Percentiles rank a stretch among this genome's conserved stretches.
Evolutionary conservation across 2,888 invertebrate species (phyloP).

Genomic region (Cistogaster globosa): DNA sequence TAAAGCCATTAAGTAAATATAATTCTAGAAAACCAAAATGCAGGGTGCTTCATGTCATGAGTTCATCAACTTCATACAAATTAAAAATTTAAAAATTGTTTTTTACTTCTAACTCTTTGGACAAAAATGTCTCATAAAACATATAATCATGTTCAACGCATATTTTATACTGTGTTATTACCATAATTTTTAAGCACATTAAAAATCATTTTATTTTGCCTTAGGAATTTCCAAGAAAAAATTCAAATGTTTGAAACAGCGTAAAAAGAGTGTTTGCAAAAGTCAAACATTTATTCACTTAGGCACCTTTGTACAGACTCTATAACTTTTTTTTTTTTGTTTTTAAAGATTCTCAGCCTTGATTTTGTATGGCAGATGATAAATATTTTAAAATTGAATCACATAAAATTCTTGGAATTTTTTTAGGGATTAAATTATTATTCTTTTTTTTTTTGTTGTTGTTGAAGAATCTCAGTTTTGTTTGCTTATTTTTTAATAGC

Average conservation of each 20-base stretch:
- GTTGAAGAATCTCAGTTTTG: too few relatives aligned
- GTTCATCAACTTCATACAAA: neutral
- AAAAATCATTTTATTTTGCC: neutral
- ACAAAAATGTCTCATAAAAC: neutral
- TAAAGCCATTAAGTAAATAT: neutral
- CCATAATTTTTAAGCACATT: conserved; percentile 16
- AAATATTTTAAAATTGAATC: conserved; percentile 59
- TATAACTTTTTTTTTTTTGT: neutral
- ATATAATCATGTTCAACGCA: conserved; percentile 17
- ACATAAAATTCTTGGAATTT: conserved; percentile 61
- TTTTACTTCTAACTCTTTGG: neutral
- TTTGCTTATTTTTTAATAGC: conserved; percentile 2
- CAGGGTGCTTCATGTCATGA: neutral
- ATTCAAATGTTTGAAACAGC: conserved; percentile 12
- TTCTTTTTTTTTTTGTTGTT: neutral
- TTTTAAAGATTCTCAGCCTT: conserved; percentile 54
- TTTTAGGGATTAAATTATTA: conserved; percentile 1
- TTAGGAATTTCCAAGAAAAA: conserved; percentile 27
- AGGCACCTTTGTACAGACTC: neutral
- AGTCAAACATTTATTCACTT: conserved; percentile 13
- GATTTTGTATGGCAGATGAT: conserved; percentile 22
- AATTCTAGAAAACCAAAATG: neutral
- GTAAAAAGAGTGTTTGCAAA: neutral
- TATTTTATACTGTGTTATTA: conserved; percentile 28
- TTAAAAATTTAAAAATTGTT: neutral